Percentiles rank a stretch among this genome's conserved stretches.
phyloP scores from a whole-genome alignment of 2,797 vertebrate genomes.

The Cyprinodon diabolis region DNA sequence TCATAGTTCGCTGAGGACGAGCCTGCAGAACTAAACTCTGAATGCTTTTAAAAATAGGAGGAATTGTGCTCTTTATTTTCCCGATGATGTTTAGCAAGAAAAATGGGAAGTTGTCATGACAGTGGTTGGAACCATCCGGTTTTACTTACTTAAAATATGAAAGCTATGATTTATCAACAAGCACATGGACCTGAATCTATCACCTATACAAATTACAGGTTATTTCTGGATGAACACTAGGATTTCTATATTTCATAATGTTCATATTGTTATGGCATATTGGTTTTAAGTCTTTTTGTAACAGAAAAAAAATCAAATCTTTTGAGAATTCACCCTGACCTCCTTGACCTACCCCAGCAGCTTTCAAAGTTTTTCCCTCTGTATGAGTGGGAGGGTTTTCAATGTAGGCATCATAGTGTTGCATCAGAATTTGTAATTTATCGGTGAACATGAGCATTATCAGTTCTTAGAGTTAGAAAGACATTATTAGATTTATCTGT shows the following conservation, averaged over 20 bases:
- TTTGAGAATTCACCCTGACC: constrained; percentile 42
- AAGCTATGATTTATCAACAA: not conserved
- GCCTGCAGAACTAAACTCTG: constrained; percentile 1
- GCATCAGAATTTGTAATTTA: constrained; percentile 17
- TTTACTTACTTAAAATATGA: not conserved
- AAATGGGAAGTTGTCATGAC: not conserved
- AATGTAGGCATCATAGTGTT: constrained; percentile 38
- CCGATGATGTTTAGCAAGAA: not conserved
- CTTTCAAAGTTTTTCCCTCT: constrained; percentile 50
- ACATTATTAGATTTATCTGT: not conserved
- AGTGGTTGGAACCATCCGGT: not conserved
- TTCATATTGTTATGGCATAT: constrained; percentile 12
- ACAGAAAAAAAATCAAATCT: constrained; percentile 29
- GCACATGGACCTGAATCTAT: not conserved
- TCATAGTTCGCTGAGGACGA: constrained; percentile 8
- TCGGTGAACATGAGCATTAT: constrained; percentile 12
- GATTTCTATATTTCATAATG: not conserved
- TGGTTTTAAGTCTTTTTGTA: constrained; percentile 15
- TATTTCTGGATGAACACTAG: not conserved
- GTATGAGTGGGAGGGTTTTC: constrained; percentile 51
- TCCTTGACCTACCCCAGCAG: constrained; percentile 24
- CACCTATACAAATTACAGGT: not conserved
- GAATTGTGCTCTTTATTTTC: not conserved
- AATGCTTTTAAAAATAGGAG: constrained; percentile 15
- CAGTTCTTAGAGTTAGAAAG: constrained; percentile 5